Evolutionary conservation across 2,888 invertebrate species (phyloP).

Genomic region (Dichetophora obliterata): DNA sequence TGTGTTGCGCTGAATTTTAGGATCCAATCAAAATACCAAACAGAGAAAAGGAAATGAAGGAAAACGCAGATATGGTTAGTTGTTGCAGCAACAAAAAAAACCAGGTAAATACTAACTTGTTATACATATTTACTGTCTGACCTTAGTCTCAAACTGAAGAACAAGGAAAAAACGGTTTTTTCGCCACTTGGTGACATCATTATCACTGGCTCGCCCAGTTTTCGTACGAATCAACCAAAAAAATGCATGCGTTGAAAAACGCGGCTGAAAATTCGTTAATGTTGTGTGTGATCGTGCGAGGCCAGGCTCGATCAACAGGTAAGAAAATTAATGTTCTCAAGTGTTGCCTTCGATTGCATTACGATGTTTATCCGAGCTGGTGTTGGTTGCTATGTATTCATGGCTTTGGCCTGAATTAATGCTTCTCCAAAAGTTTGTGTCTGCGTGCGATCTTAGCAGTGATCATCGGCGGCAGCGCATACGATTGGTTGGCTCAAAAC

Average conservation of each 20-base stretch:
- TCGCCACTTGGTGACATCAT: conserved; percentile 12
- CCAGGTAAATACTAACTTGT: neutral
- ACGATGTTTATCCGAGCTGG: conserved; percentile 36
- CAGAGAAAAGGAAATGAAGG: neutral
- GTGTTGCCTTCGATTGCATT: conserved; percentile 39
- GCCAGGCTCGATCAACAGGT: conserved; percentile 23
- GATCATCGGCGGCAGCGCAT: neutral
- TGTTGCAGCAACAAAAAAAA: neutral
- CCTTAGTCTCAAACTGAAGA: neutral
- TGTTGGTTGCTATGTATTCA: conserved; percentile 14
- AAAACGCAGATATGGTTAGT: neutral
- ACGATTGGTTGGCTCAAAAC: conserved; percentile 34
- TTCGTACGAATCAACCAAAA: neutral
- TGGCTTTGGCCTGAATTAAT: conserved; percentile 12
- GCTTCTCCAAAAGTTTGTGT: neutral
- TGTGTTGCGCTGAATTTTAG: conserved; percentile 12
- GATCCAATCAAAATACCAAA: conserved; percentile 36
- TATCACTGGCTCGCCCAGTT: neutral
- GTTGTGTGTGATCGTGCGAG: conserved; percentile 9
- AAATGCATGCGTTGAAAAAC: neutral
- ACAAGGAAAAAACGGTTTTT: neutral
- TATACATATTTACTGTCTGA: neutral
- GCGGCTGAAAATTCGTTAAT: neutral
- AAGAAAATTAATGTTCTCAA: conserved; percentile 42
- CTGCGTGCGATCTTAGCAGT: conserved; percentile 2